Evolutionary conservation across 2,888 invertebrate species (phyloP).

Genomic region (Pseudeuparius sepicola): DNA sequence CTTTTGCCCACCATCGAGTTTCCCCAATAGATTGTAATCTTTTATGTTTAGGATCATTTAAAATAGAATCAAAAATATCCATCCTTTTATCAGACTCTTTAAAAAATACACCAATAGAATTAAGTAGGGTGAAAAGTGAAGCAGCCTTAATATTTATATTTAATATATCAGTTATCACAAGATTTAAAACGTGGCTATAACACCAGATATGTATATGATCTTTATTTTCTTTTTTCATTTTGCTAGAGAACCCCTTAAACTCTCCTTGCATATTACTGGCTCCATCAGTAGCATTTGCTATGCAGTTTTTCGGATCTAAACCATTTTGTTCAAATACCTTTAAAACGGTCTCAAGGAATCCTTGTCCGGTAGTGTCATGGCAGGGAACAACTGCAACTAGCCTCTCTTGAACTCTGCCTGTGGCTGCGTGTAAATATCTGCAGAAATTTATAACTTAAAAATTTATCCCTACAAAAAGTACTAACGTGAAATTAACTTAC

Average conservation of each 20-base stretch:
- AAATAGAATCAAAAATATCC: conserved; percentile 6
- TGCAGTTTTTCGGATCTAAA: conserved; percentile 11
- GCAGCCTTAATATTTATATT: conserved; percentile 11
- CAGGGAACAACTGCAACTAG: conserved; percentile 8
- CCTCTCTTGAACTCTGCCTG: conserved; percentile 9
- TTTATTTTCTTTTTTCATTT: conserved; percentile 10
- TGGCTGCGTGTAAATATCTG: conserved; percentile 8
- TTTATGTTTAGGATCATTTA: conserved; percentile 10
- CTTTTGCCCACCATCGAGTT: conserved; percentile 13
- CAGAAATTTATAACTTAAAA: not conserved
- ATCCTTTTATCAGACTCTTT: conserved; percentile 10
- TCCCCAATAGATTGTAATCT: conserved; percentile 12
- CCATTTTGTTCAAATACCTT: conserved; percentile 6
- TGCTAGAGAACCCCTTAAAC: conserved; percentile 10
- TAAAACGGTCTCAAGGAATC: too few relatives aligned
- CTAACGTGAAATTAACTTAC: conserved; percentile 6
- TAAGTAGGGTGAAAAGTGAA: conserved; percentile 9
- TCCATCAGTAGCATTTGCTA: conserved; percentile 20
- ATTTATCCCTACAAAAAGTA: not conserved
- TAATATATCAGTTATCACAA: conserved; percentile 10
- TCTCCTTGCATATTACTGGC: conserved; percentile 21
- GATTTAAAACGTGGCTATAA: conserved; percentile 11
- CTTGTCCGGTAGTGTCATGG: conserved; percentile 11
- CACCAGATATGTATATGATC: conserved; percentile 14
- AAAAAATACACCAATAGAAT: conserved; percentile 10